Percentiles rank a stretch among this genome's conserved stretches.
phyloP scores from a whole-genome alignment of 2,797 vertebrate genomes.

The Gymnocypris eckloni region DNA sequence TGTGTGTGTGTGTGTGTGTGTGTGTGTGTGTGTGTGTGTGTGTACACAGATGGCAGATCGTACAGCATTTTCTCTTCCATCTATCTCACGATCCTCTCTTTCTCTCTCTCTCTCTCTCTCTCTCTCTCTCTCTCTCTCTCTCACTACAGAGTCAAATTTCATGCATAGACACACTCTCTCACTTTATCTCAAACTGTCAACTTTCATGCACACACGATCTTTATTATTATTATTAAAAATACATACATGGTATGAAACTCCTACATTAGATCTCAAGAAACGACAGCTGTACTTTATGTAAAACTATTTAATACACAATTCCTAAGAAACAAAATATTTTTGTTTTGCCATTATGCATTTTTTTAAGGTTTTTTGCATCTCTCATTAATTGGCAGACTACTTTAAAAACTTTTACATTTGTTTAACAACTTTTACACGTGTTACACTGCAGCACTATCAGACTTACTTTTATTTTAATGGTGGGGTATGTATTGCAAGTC shows the following conservation, averaged over 20 bases:
- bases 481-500: neutral
- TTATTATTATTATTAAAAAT: neutral
- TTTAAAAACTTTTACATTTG: too few species aligned
- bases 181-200: neutral
- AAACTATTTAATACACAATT: neutral
- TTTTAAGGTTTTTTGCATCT: too few species aligned
- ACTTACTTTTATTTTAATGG: too few species aligned
- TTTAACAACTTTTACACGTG: too few species aligned
- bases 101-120: slow-evolving; percentile 19
- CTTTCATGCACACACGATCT: neutral
- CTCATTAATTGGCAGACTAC: too few species aligned
- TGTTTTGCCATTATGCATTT: neutral
- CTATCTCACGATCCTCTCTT: slow-evolving; percentile 57
- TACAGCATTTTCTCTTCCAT: slow-evolving; percentile 63
- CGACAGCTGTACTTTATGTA: neutral
- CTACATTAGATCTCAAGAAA: neutral
- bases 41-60: slow-evolving; percentile 65
- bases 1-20: slow-evolving; percentile 27
- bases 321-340: neutral
- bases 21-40: slow-evolving; percentile 34
- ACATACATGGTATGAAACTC: neutral
- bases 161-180: neutral
- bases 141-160: neutral
- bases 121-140: too few species aligned
- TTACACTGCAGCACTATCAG: too few species aligned